Conservation (phyloP, 2,888 invertebrate genomes). For the Lamproptera curius region DNA sequence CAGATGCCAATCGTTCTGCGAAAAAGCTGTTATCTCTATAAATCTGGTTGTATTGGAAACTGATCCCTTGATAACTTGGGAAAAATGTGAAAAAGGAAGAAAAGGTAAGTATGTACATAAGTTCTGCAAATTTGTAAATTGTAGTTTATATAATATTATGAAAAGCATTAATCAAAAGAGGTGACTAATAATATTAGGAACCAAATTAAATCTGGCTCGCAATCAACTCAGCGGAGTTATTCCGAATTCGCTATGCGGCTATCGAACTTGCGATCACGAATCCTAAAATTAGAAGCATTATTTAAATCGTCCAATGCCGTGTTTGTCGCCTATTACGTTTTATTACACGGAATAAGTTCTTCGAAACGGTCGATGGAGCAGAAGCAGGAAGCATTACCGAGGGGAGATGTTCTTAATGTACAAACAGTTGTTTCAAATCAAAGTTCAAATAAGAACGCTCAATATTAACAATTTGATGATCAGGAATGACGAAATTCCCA, state of each 20-base stretch:
- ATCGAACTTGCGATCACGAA: slow-evolving; percentile 9
- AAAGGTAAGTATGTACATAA: too few species aligned
- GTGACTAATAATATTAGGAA: slow-evolving; percentile 9
- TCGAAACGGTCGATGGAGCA: slow-evolving; percentile 2
- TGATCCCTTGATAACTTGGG: too few species aligned
- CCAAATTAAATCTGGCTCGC: slow-evolving; percentile 2
- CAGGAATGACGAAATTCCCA: too few species aligned
- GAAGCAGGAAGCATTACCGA: slow-evolving; percentile 14
- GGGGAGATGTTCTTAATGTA: background rate
- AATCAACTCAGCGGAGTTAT: slow-evolving; percentile 1
- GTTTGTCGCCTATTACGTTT: slow-evolving; percentile 18
- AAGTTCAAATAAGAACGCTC: too few species aligned
- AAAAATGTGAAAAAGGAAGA: too few species aligned
- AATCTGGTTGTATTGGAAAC: too few species aligned
- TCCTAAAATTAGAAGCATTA: slow-evolving; percentile 19
- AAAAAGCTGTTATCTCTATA: too few species aligned
- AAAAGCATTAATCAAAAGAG: background rate
- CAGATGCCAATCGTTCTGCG: too few species aligned
- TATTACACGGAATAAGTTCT: slow-evolving; percentile 10
- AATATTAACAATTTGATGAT: too few species aligned
- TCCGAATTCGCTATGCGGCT: slow-evolving; percentile 1
- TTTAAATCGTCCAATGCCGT: slow-evolving; percentile 18
- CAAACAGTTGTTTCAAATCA: background rate
- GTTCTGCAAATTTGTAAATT: too few species aligned
- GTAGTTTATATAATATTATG: too few species aligned